Percentiles rank a stretch among this genome's conserved stretches.
phyloP scores from a whole-genome alignment of 2,797 vertebrate genomes.

The Neosilurus hyrtlii region DNA sequence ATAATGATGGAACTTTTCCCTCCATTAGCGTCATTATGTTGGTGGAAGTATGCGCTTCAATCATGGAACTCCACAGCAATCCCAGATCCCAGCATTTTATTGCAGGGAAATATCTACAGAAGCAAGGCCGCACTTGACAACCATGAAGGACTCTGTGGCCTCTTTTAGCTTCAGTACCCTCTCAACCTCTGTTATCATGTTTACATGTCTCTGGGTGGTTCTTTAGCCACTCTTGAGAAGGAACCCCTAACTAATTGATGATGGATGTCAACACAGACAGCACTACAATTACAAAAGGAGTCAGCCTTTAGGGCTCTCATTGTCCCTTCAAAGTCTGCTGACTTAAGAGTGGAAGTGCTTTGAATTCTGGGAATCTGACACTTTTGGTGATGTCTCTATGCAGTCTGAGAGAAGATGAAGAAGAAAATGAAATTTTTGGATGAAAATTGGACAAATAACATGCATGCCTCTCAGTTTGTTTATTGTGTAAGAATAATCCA shows the following conservation, averaged over 20 bases:
- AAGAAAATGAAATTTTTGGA: constrained; percentile 12
- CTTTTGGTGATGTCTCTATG: constrained; percentile 41
- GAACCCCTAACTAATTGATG: constrained; percentile 44
- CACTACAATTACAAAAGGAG: constrained; percentile 45
- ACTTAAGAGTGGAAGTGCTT: constrained; percentile 25
- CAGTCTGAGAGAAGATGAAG: constrained; percentile 20
- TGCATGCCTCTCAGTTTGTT: not conserved
- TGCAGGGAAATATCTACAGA: constrained; percentile 23
- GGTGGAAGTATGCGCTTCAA: constrained; percentile 17
- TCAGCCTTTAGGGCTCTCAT: constrained; percentile 40
- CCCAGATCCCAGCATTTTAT: constrained; percentile 37
- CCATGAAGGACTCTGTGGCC: constrained; percentile 41
- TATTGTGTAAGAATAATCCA: not conserved
- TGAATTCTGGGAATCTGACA: constrained; percentile 33
- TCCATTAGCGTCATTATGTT: constrained; percentile 23
- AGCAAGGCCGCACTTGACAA: constrained; percentile 28
- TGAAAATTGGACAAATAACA: not conserved
- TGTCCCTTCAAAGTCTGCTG: constrained; percentile 30
- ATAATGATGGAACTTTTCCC: constrained; percentile 16
- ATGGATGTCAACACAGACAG: constrained; percentile 50
- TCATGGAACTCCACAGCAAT: not conserved
- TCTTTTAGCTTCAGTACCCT: constrained; percentile 38
- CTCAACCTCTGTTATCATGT: constrained; percentile 38
- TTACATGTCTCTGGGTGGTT: constrained; percentile 45
- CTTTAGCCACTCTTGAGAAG: constrained; percentile 39